These are phyloP conservation scores for Pavo muticus DNA, from an alignment of 2,113 vertebrate species.

Conservation along the genomic window DNA sequence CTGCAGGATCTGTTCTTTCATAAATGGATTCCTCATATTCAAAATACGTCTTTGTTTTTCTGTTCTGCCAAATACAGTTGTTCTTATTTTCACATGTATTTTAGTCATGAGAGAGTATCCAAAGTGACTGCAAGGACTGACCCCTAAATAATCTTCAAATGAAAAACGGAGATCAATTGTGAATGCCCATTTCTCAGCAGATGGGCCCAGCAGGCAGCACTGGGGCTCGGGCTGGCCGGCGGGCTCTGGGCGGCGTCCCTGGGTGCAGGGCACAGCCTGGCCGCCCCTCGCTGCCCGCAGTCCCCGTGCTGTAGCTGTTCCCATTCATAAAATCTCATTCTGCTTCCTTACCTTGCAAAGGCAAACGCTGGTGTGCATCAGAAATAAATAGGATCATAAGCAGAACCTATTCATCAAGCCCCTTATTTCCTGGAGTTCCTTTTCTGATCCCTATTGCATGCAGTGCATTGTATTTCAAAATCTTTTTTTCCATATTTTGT, in stretches of 20 bases:
- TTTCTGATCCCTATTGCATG: conserved; percentile 70
- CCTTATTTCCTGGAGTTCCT: conserved; percentile 69
- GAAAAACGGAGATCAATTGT: not conserved
- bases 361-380: conserved; percentile 68
- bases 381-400: conserved; percentile 65
- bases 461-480: conserved; percentile 66
- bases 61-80: not conserved
- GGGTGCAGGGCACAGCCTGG: conserved; percentile 20
- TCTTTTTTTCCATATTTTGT: conserved; percentile 50
- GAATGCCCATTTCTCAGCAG: not conserved
- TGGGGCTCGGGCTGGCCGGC: too few relatives aligned
- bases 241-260: not conserved
- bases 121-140: not conserved
- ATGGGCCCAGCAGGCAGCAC: not conserved
- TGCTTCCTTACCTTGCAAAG: conserved; percentile 47
- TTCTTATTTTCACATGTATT: not conserved
- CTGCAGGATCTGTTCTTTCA: not conserved
- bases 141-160: not conserved
- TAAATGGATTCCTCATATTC: not conserved
- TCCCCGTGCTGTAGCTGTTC: conserved; percentile 41
- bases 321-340: conserved; percentile 69
- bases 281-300: not conserved
- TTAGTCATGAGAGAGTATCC: not conserved
- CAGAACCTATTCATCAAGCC: conserved; percentile 70
- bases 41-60: conserved; percentile 13